These are phyloP conservation scores for Typhlichthys eigenmanni DNA, from an alignment of 2,797 vertebrate genomes.

Conservation along the genomic window DNA sequence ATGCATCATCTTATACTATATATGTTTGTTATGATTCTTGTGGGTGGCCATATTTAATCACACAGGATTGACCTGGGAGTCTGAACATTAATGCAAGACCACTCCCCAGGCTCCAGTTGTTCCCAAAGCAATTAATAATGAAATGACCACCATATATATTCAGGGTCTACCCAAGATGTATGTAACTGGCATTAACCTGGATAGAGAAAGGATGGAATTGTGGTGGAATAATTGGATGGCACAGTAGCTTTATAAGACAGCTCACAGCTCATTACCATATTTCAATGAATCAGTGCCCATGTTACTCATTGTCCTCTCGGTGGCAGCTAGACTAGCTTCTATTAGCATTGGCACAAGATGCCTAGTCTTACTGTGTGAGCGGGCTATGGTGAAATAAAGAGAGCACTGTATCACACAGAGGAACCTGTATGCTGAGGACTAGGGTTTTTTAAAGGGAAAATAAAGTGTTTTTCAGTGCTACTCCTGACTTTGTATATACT, in stretches of 20 bases:
- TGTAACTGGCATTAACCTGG: neutral
- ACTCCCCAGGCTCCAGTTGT: slow-evolving; percentile 4
- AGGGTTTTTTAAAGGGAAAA: slow-evolving; percentile 2
- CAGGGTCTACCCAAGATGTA: slow-evolving; percentile 8
- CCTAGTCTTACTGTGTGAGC: slow-evolving; percentile 24
- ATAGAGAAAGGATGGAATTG: neutral
- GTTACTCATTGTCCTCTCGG: slow-evolving; percentile 7
- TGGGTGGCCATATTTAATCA: slow-evolving; percentile 22
- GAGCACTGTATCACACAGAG: slow-evolving; percentile 55
- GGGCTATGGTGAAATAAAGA: slow-evolving; percentile 46
- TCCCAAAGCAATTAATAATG: slow-evolving; percentile 16
- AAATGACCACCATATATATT: slow-evolving; percentile 17
- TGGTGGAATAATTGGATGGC: neutral
- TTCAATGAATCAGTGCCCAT: slow-evolving; percentile 5
- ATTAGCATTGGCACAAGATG: slow-evolving; percentile 29
- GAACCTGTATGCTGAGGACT: slow-evolving; percentile 38
- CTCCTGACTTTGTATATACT: neutral
- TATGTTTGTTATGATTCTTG: neutral
- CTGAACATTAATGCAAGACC: slow-evolving; percentile 17
- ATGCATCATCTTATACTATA: neutral
- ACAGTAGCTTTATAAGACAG: neutral
- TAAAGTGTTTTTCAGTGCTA: neutral
- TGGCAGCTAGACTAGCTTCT: slow-evolving; percentile 5
- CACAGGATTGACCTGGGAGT: neutral
- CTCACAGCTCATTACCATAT: slow-evolving; percentile 1